These are phyloP conservation scores for Poeciliopsis retropinna DNA, from an alignment of 2,113 vertebrate species.

Conservation along the genomic window DNA sequence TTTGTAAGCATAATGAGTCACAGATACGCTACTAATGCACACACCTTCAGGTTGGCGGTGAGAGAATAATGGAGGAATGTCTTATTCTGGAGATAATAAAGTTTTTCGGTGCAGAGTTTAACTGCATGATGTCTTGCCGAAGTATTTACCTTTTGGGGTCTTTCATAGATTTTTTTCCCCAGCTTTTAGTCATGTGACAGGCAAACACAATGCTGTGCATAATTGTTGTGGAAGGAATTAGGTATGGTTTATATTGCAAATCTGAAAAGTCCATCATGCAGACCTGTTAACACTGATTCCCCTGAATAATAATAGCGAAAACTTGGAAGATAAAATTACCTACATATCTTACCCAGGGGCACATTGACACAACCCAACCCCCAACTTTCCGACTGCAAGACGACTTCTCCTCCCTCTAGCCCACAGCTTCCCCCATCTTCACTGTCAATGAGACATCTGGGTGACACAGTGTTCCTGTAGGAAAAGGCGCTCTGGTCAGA, in stretches of 20 bases:
- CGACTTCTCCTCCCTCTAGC: no score
- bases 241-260: no score
- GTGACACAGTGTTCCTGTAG: no score
- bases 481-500: no score
- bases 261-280: neutral
- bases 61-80: neutral
- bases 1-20: slow-evolving; percentile 63
- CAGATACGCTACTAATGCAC: slow-evolving; percentile 46
- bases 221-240: no score
- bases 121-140: neutral
- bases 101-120: neutral
- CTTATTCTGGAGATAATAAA: neutral
- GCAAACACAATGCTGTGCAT: neutral
- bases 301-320: neutral
- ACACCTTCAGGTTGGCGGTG: neutral
- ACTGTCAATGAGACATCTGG: no score
- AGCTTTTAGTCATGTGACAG: neutral
- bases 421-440: no score
- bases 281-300: neutral
- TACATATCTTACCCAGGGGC: no score
- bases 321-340: no score
- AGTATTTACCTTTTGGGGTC: neutral
- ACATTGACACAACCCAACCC: no score
- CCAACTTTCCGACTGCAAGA: no score
- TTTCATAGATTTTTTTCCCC: neutral